These are phyloP conservation scores for Micrasema minimum DNA, from an alignment of 1,140 invertebrate species.

Conservation along the genomic window DNA sequence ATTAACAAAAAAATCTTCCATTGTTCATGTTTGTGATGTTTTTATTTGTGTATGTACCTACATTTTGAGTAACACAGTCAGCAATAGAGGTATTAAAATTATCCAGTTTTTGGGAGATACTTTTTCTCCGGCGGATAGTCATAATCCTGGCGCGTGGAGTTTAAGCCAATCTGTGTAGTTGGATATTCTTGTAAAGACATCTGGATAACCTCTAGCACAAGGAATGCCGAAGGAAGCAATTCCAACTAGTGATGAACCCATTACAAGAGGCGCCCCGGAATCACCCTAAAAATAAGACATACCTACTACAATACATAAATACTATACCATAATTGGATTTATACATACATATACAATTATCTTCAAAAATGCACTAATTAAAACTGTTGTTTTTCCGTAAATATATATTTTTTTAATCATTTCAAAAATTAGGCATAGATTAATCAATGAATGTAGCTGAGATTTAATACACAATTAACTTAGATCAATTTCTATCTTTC, in stretches of 20 bases:
- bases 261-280: slow-evolving; percentile 68
- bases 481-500: too few relatives aligned
- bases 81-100: slow-evolving; percentile 4
- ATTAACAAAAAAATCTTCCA: too few relatives aligned
- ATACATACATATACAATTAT: too few relatives aligned
- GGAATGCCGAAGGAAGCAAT: slow-evolving; percentile 71
- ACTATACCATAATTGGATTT: too few relatives aligned
- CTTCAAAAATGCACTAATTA: too few relatives aligned
- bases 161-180: slow-evolving; percentile 14
- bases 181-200: slow-evolving; percentile 67
- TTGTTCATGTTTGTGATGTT: too few relatives aligned
- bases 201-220: slow-evolving; percentile 68
- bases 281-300: slow-evolving; percentile 63
- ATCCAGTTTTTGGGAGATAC: not conserved
- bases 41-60: too few relatives aligned
- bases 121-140: slow-evolving; percentile 8
- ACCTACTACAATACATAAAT: not conserved
- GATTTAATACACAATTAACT: too few relatives aligned
- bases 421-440: too few relatives aligned
- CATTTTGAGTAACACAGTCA: not conserved
- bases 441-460: too few relatives aligned
- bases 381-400: too few relatives aligned
- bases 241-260: slow-evolving; percentile 61
- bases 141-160: slow-evolving; percentile 2
- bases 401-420: too few relatives aligned